phyloP scores from a whole-genome alignment of 2,888 invertebrate species.

The Epirrhoe alternata region DNA sequence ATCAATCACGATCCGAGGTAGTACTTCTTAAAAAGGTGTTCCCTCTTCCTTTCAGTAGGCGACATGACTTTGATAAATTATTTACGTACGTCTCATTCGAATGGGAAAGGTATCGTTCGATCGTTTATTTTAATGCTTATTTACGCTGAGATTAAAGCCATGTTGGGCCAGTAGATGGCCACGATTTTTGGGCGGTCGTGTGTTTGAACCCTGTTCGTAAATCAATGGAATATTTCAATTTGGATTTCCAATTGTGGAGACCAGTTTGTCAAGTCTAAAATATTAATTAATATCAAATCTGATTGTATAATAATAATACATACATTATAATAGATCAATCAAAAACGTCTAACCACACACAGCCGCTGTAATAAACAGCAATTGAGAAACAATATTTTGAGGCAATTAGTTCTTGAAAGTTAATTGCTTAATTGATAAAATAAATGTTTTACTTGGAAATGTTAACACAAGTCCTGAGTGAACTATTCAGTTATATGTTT shows the following conservation, averaged over 20 bases:
- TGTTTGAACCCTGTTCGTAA: too few relatives aligned
- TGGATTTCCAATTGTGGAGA: too few relatives aligned
- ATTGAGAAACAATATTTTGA: neutral
- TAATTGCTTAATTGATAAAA: neutral
- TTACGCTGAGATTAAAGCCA: neutral
- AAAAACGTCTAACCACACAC: neutral
- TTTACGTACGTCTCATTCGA: constrained; percentile 24
- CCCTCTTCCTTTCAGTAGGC: constrained; percentile 31
- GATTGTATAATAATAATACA: neutral
- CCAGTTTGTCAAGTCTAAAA: too few relatives aligned
- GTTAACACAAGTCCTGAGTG: too few relatives aligned
- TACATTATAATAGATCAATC: neutral
- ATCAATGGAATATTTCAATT: too few relatives aligned
- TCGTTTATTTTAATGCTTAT: constrained; percentile 10
- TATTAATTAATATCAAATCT: neutral
- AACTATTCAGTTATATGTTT: too few relatives aligned
- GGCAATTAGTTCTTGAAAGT: neutral
- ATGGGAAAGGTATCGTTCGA: constrained; percentile 14
- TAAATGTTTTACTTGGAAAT: too few relatives aligned
- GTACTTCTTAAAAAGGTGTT: constrained; percentile 44
- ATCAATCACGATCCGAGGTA: constrained; percentile 42
- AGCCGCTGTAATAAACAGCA: neutral
- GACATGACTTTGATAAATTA: constrained; percentile 48
- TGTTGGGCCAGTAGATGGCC: too few relatives aligned
- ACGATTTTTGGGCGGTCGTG: too few relatives aligned